phyloP scores from a whole-genome alignment of 37 sponge, comb jelly and placozoan species.

The Chondrilla cf. caribensis region DNA sequence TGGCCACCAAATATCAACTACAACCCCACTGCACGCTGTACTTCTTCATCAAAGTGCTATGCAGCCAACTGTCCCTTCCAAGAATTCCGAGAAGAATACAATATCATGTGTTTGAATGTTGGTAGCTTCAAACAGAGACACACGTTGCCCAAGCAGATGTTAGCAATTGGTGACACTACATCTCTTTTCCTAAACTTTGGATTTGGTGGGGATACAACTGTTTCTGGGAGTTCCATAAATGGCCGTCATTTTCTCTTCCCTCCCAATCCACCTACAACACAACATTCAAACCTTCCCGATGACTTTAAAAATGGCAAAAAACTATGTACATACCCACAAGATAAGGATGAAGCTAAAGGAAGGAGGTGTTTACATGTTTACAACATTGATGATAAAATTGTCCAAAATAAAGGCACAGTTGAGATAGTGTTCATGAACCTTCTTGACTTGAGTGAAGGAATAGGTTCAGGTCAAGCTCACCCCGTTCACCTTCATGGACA shows the following conservation, averaged over 20 bases:
- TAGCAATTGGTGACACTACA: neutral
- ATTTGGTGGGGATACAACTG: conserved; percentile 53
- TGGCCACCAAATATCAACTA: conserved; percentile 1
- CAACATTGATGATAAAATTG: neutral
- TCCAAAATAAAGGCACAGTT: neutral
- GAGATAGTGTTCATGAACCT: conserved; percentile 17
- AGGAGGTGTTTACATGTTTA: conserved; percentile 3
- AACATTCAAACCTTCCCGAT: neutral
- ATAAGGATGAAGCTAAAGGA: neutral
- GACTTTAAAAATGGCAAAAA: neutral
- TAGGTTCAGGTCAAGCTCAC: neutral
- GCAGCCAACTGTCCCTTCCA: conserved; percentile 76
- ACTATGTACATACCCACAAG: neutral
- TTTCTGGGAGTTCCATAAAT: conserved; percentile 51
- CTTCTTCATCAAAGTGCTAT: conserved; percentile 5
- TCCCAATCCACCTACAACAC: conserved; percentile 25
- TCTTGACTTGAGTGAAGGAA: neutral
- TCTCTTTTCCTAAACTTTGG: conserved; percentile 73
- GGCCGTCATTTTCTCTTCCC: conserved; percentile 65
- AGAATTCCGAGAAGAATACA: conserved; percentile 17
- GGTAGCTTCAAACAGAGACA: conserved; percentile 19
- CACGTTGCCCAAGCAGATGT: neutral
- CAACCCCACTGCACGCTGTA: neutral
- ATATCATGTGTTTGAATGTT: conserved; percentile 46
- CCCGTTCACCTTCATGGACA: conserved; percentile 42